Percentiles rank a stretch among this genome's conserved stretches.
phyloP scores from a whole-genome alignment of 1,140 invertebrate genomes.

The Mactra quadrangularis region DNA sequence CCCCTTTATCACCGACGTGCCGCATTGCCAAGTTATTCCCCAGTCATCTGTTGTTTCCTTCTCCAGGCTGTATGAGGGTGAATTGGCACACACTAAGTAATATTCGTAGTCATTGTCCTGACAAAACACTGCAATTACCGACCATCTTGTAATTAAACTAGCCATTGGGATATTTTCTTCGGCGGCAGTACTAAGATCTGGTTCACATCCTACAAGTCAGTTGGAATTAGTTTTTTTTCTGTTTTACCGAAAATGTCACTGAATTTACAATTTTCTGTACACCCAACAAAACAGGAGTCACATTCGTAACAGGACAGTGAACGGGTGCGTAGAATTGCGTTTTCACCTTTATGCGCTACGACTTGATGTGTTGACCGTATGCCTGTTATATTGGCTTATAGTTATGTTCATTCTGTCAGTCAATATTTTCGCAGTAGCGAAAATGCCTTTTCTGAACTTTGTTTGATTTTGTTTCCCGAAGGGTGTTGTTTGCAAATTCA shows the following conservation, averaged over 20 bases:
- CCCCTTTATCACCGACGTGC: too few relatives aligned
- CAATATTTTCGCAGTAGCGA: slow-evolving; percentile 6
- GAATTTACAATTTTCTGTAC: background rate
- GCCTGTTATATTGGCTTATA: background rate
- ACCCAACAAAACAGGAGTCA: background rate
- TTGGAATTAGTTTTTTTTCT: background rate
- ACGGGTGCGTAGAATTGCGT: background rate
- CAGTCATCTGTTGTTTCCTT: too few relatives aligned
- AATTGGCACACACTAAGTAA: slow-evolving; percentile 12
- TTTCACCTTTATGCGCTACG: background rate
- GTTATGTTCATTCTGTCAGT: background rate
- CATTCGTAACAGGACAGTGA: slow-evolving; percentile 14
- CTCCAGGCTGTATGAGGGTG: background rate
- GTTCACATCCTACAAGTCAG: background rate
- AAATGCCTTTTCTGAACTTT: background rate
- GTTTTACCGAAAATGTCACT: background rate
- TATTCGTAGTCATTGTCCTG: slow-evolving; percentile 5
- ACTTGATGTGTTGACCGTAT: background rate
- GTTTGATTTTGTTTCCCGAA: slow-evolving; percentile 2
- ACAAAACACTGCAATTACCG: background rate
- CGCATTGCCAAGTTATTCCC: too few relatives aligned
- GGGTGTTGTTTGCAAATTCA: background rate
- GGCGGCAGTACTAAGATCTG: too few relatives aligned
- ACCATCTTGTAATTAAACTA: background rate
- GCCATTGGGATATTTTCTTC: too few relatives aligned